These are phyloP conservation scores for Mionectes olivaceus DNA, from an alignment of 2,797 vertebrate genomes.

Conservation along the genomic window DNA sequence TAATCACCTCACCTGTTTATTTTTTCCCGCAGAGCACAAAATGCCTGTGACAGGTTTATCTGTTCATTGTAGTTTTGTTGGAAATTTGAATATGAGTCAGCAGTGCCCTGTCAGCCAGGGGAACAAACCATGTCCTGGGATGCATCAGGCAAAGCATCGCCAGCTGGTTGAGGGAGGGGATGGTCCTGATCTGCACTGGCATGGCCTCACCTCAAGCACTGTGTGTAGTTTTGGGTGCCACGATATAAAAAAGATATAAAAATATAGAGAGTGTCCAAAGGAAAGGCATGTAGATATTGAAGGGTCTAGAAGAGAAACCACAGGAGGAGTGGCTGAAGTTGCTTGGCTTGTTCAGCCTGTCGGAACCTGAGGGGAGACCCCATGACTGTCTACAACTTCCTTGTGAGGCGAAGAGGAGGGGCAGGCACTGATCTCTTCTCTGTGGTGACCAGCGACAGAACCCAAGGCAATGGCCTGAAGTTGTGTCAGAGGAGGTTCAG, in stretches of 20 bases:
- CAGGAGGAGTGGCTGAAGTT: not conserved
- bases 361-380: not conserved
- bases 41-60: not conserved
- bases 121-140: fast-evolving
- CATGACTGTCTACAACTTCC: not conserved
- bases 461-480: not conserved
- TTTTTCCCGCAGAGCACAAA: not conserved
- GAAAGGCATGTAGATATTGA: not conserved
- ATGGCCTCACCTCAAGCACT: fast-evolving
- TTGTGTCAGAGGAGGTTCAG: not conserved
- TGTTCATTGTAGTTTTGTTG: not conserved
- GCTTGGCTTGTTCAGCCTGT: not conserved
- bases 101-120: not conserved
- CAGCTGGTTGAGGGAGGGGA: not conserved
- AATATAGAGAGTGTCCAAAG: not conserved
- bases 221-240: not conserved
- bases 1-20: not conserved
- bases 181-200: fast-evolving
- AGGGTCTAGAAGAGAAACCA: not conserved
- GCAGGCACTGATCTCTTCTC: not conserved
- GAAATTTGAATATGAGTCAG: not conserved
- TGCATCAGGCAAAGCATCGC: fast-evolving
- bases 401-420: not conserved
- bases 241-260: not conserved
- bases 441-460: not conserved